Evolutionary conservation across 64 coral and sea anemone species (phyloP).

Genomic region (Porites australiensis): DNA sequence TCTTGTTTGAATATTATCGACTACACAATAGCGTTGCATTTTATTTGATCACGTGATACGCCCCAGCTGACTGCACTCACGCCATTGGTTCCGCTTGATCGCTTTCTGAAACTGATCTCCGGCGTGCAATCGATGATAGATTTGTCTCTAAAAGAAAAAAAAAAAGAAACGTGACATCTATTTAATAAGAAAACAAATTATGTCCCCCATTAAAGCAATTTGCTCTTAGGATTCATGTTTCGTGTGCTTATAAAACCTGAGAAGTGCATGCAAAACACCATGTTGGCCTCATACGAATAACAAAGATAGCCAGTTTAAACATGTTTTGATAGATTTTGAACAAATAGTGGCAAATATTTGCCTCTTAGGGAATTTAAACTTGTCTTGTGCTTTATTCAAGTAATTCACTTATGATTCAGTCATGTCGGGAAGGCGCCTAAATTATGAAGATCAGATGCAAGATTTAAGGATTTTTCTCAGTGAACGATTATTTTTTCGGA

Average conservation of each 20-base stretch:
- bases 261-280: no score
- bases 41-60: neutral
- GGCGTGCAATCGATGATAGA: neutral
- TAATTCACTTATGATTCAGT: no score
- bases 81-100: conserved; percentile 28
- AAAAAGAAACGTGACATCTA: neutral
- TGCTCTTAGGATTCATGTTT: conserved; percentile 1
- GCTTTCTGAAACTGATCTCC: neutral
- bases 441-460: no score
- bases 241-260: neutral
- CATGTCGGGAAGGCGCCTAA: no score
- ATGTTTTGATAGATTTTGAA: neutral
- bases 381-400: no score
- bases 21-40: neutral
- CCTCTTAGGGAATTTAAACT: conserved; percentile 1
- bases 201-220: conserved; percentile 15
- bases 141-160: neutral
- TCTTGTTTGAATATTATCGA: conserved; percentile 2
- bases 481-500: no score
- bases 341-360: conserved; percentile 6
- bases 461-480: no score
- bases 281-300: no score
- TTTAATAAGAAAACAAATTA: conserved; percentile 19
- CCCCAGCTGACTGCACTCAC: conserved; percentile 31
- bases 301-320: no score